Conservation (phyloP, 2,113 vertebrate species). For the Ictalurus punctatus region DNA sequence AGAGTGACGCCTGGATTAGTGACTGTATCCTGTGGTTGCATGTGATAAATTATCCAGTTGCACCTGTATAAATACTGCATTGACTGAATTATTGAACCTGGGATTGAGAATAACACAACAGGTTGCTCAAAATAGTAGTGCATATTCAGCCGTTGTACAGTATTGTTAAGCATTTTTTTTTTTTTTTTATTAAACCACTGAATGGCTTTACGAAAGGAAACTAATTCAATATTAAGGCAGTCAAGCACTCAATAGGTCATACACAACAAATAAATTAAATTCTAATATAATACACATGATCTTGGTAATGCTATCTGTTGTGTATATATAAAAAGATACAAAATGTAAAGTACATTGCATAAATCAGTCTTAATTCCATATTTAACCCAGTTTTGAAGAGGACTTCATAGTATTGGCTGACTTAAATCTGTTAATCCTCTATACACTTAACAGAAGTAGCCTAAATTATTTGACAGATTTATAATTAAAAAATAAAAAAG, state of each 20-base stretch:
- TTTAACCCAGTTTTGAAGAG: too few relatives aligned
- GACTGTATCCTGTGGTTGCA: neutral
- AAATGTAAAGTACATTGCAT: neutral
- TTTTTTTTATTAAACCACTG: neutral
- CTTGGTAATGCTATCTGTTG: too few relatives aligned
- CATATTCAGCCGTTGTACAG: neutral
- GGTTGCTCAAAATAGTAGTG: neutral
- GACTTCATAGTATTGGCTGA: too few relatives aligned
- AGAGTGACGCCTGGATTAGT: neutral
- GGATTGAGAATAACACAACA: neutral
- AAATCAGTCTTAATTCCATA: too few relatives aligned
- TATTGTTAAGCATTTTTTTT: neutral
- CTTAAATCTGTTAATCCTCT: too few relatives aligned
- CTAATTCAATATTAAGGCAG: neutral
- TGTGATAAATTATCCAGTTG: neutral
- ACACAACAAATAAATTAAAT: neutral
- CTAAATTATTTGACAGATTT: neutral
- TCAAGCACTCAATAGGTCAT: neutral
- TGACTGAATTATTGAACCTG: neutral
- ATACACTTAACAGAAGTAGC: too few relatives aligned
- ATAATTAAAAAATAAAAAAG: too few relatives aligned
- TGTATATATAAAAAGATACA: neutral
- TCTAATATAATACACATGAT: too few relatives aligned
- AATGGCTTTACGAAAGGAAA: neutral
- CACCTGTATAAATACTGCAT: neutral